A percentile compares a stretch with the other conserved stretches of the same genome.
These are phyloP conservation scores for Anableps anableps DNA, from an alignment of 2,797 vertebrate species.

Conservation along the genomic window DNA sequence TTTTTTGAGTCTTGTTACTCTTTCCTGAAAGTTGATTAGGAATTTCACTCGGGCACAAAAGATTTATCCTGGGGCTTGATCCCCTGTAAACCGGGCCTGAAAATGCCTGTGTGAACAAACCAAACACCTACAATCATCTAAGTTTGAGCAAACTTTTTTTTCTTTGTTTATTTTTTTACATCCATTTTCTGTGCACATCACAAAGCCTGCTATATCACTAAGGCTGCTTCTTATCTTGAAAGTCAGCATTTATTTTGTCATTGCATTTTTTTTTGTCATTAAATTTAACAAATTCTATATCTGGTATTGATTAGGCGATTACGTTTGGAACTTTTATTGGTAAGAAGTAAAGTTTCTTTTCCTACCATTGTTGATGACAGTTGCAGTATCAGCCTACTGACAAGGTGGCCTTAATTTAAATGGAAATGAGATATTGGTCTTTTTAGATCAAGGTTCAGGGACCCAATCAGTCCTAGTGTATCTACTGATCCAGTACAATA, in stretches of 20 bases:
- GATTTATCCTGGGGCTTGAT: background rate
- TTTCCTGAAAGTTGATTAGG: background rate
- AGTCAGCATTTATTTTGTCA: background rate
- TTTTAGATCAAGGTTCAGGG: constrained; percentile 67
- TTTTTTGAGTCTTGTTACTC: background rate
- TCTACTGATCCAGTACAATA: background rate
- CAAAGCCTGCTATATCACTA: too few relatives aligned
- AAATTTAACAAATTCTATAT: background rate
- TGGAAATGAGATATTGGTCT: constrained; percentile 72
- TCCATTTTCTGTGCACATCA: background rate
- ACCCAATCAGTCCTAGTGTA: constrained; percentile 42
- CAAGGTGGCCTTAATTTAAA: constrained; percentile 72
- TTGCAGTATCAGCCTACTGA: constrained; percentile 38
- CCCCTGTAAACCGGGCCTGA: background rate
- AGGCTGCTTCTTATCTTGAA: background rate
- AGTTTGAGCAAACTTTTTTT: background rate
- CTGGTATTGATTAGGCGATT: background rate
- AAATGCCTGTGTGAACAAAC: too few relatives aligned
- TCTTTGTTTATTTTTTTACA: background rate
- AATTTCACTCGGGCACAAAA: background rate
- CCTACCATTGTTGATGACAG: constrained; percentile 26
- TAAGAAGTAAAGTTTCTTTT: constrained; percentile 28
- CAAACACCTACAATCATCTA: background rate
- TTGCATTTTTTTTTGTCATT: background rate
- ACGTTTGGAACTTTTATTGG: constrained; percentile 17